Conservation (phyloP, 1,140 invertebrate genomes). For the Zaprionus nigranus region DNA sequence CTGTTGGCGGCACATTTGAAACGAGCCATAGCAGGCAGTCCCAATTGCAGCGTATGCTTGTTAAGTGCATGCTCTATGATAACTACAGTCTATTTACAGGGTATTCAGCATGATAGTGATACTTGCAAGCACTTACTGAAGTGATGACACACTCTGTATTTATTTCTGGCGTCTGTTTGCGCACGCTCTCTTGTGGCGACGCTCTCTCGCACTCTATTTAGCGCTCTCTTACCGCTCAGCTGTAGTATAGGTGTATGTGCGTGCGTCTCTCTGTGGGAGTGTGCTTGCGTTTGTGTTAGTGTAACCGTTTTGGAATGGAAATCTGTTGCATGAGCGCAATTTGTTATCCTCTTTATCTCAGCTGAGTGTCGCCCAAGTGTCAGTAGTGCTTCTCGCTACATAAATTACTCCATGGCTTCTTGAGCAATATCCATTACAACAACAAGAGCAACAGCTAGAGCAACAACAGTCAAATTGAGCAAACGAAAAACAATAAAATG, state of each 20-base stretch:
- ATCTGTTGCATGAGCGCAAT: slow-evolving; percentile 81
- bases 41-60: background rate
- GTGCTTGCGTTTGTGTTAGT: slow-evolving; percentile 19
- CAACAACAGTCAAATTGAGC: slow-evolving; percentile 45
- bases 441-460: slow-evolving; percentile 10
- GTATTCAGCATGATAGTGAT: background rate
- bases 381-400: slow-evolving; percentile 77
- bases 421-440: slow-evolving; percentile 50
- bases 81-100: background rate
- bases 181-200: background rate
- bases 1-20: slow-evolving; percentile 50
- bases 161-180: background rate
- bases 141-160: background rate
- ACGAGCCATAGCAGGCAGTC: background rate
- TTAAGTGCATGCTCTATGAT: background rate
- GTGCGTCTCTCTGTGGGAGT: slow-evolving; percentile 15
- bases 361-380: slow-evolving; percentile 78
- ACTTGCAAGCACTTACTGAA: background rate
- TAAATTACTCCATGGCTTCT: slow-evolving; percentile 70
- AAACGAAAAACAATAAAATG: slow-evolving; percentile 58
- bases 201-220: slow-evolving; percentile 14
- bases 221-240: slow-evolving; percentile 21
- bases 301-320: slow-evolving; percentile 64
- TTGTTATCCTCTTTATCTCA: slow-evolving; percentile 81
- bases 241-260: slow-evolving; percentile 21